phyloP scores from a whole-genome alignment of 2,113 vertebrate species.

The Periophthalmodon schlosseri region DNA sequence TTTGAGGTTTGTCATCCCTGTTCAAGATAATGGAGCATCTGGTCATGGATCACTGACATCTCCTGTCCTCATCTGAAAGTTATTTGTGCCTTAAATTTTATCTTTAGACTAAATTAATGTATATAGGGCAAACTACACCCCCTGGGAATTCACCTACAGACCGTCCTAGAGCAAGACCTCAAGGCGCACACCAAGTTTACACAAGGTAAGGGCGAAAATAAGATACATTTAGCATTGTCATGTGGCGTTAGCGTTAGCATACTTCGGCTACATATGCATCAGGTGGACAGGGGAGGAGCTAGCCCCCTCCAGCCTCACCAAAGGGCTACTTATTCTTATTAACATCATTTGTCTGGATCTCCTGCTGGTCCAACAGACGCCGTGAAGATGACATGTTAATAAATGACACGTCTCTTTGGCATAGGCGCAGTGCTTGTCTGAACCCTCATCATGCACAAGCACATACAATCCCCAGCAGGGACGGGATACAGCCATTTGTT shows the following conservation, averaged over 20 bases:
- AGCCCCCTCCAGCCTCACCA: conserved; percentile 82
- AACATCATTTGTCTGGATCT: conserved; percentile 98
- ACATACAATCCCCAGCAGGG: conserved; percentile 92
- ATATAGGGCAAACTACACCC: conserved; percentile 25
- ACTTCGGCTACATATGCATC: conserved; percentile 52
- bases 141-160: conserved; percentile 29
- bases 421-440: conserved; percentile 88
- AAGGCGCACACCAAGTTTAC: conserved; percentile 19
- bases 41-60: conserved; percentile 59
- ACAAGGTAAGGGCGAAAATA: conserved; percentile 1
- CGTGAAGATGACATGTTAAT: conserved; percentile 93
- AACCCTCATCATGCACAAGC: conserved; percentile 70
- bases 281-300: conserved; percentile 68
- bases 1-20: conserved; percentile 33
- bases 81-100: conserved; percentile 37
- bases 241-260: conserved; percentile 16
- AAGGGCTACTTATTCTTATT: conserved; percentile 96
- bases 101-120: conserved; percentile 34
- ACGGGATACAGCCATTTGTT: conserved; percentile 92
- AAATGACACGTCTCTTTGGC: conserved; percentile 92
- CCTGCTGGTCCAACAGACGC: conserved; percentile 90
- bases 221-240: conserved; percentile 26
- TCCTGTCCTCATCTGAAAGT: conserved; percentile 38
- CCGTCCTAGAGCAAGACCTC: conserved; percentile 24
- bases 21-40: conserved; percentile 45